Evolutionary conservation across 2,113 vertebrate species (phyloP).

Genomic region (Scartelaos histophorus): DNA sequence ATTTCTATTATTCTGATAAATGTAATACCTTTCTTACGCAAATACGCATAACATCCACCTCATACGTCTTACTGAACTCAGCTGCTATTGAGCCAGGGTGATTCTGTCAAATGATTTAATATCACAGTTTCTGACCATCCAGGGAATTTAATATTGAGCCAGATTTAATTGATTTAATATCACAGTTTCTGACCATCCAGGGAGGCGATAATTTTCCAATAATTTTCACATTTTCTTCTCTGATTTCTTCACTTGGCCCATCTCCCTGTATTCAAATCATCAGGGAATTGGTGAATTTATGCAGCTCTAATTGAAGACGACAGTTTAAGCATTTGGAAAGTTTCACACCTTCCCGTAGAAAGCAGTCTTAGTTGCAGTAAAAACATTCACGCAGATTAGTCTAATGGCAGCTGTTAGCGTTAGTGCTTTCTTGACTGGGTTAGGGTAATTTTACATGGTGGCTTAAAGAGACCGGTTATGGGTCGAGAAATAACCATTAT

Average conservation of each 20-base stretch:
- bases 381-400: constrained; percentile 46
- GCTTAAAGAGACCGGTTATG: not conserved
- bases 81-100: constrained; percentile 31
- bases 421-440: constrained; percentile 2
- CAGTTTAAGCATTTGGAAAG: constrained; percentile 50
- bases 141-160: constrained; percentile 40
- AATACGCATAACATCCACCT: not conserved
- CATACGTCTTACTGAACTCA: constrained; percentile 11
- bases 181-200: constrained; percentile 13
- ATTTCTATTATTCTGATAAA: not conserved
- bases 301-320: constrained; percentile 41
- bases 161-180: constrained; percentile 29
- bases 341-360: constrained; percentile 45
- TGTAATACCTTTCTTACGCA: not conserved
- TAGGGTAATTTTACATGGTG: not conserved
- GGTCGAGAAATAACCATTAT: constrained; percentile 4
- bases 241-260: constrained; percentile 45
- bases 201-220: constrained; percentile 35
- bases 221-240: constrained; percentile 35
- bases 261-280: constrained; percentile 26
- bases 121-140: constrained; percentile 14
- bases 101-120: constrained; percentile 28
- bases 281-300: constrained; percentile 27
- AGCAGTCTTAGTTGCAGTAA: constrained; percentile 44
- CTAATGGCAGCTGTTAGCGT: constrained; percentile 11